Conservation (phyloP, 2,888 invertebrate genomes). For the Pilophorus perplexus region DNA sequence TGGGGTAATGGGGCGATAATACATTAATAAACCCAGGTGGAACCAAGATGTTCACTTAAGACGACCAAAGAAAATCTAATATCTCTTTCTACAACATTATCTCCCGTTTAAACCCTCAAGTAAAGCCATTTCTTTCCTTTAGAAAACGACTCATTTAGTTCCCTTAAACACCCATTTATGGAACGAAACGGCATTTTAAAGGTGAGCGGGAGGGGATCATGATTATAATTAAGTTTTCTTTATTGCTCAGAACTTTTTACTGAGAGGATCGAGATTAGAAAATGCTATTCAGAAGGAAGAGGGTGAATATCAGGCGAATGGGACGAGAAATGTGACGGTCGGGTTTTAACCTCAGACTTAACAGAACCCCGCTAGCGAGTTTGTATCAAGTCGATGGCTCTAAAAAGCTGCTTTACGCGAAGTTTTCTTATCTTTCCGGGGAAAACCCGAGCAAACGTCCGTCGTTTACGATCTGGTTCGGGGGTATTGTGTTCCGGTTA, state of each 20-base stretch:
- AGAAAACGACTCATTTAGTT: slow-evolving; percentile 20
- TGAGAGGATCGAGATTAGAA: slow-evolving; percentile 22
- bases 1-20: no score
- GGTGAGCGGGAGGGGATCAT: no score
- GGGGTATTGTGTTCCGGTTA: slow-evolving; percentile 30
- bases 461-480: slow-evolving; percentile 14
- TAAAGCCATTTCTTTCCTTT: neutral
- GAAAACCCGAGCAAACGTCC: slow-evolving; percentile 9
- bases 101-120: neutral
- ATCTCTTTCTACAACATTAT: neutral
- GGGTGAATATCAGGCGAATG: slow-evolving; percentile 15
- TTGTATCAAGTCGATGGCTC: slow-evolving; percentile 1
- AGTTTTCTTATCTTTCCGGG: neutral
- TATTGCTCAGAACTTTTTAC: slow-evolving; percentile 21
- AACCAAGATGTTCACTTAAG: no score
- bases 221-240: slow-evolving; percentile 31
- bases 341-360: no score
- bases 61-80: neutral
- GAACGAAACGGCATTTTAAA: neutral
- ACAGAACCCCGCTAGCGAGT: no score
- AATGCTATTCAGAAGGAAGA: slow-evolving; percentile 5
- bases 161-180: slow-evolving; percentile 19
- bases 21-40: no score
- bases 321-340: slow-evolving; percentile 17
- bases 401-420: slow-evolving; percentile 13